Conservation (phyloP, 2,797 vertebrate species). For the Lepilemur septentrionalis region DNA sequence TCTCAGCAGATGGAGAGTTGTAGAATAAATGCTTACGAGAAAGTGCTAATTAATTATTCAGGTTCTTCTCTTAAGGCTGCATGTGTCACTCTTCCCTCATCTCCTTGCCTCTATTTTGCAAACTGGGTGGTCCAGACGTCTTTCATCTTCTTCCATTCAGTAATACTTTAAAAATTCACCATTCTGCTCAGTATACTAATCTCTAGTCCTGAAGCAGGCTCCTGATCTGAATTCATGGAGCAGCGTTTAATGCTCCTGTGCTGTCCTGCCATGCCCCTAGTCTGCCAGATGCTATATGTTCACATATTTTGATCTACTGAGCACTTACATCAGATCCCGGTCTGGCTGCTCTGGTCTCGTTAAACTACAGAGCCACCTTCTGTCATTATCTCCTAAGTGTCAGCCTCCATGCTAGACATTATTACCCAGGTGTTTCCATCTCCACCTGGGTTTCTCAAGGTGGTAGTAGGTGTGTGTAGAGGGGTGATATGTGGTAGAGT, state of each 20-base stretch:
- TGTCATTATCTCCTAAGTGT: accelerated
- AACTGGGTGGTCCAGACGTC: neutral
- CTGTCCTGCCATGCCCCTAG: neutral
- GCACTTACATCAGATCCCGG: neutral
- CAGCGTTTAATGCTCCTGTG: neutral
- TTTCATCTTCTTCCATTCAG: neutral
- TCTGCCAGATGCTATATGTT: neutral
- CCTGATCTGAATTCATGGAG: neutral
- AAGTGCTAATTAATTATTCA: neutral
- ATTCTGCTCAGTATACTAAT: neutral
- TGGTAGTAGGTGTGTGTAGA: neutral
- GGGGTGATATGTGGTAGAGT: neutral
- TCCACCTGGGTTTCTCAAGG: neutral
- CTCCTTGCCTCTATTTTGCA: neutral
- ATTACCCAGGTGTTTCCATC: neutral
- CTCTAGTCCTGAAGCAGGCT: neutral
- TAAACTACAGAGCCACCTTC: neutral
- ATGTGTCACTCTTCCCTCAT: neutral
- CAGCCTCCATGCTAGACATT: neutral
- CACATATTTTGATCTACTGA: neutral
- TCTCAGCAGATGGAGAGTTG: neutral
- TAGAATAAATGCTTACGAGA: neutral
- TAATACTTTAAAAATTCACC: neutral
- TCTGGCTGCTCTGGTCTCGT: neutral
- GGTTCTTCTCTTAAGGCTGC: neutral